Evolutionary conservation across 2,888 invertebrate species (phyloP), one percentile per base, ranked within the genome.

Genomic region (Melolontha melolontha): DNA sequence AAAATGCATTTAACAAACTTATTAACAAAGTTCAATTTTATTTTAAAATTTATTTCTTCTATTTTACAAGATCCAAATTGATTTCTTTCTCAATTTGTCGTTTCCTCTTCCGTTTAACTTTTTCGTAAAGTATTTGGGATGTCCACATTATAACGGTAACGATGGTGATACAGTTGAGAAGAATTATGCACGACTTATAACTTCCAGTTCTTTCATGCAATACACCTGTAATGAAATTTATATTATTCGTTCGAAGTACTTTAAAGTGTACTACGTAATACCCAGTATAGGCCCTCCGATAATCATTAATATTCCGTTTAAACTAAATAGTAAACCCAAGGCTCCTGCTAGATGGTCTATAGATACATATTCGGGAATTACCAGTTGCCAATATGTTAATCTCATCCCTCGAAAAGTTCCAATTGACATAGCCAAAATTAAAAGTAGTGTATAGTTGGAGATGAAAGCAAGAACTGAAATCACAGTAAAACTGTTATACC

Each of bases 361-460:
- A 0, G 89, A 88, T 7, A 90, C 88, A 73, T 90, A 86, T 76
- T 83, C 86, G 0, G 90, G 89, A 63, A 90, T 87, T 1, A 90
- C 86, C 10, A 90, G 82, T 54, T 86, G 85, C 85, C 89, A 88
- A 75, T 88, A 90, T 0, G 90, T 89, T 0, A 90, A 86, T 66
- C 90, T 82, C 40, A 90, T 82, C 0, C 90, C 90, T 81, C 90
- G 90, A 0, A 88, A 87, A 39, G 88, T 79, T 16, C 90, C 90
- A 68, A 90, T 83, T 7, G 84, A 85, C 1, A 87, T 74, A 0
- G 87, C 86, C 5, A 89, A 85, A 1, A 78, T 27, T 52, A 85
- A 6, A 59, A 84, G 75, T 5, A 77, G 82, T 72, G 51, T 12
- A 74, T 27, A 76, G 10, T 75, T 76, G 2, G 73, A 68, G 8